These are phyloP conservation scores for Chelon labrosus DNA, from an alignment of 2,797 vertebrate species.

Conservation along the genomic window DNA sequence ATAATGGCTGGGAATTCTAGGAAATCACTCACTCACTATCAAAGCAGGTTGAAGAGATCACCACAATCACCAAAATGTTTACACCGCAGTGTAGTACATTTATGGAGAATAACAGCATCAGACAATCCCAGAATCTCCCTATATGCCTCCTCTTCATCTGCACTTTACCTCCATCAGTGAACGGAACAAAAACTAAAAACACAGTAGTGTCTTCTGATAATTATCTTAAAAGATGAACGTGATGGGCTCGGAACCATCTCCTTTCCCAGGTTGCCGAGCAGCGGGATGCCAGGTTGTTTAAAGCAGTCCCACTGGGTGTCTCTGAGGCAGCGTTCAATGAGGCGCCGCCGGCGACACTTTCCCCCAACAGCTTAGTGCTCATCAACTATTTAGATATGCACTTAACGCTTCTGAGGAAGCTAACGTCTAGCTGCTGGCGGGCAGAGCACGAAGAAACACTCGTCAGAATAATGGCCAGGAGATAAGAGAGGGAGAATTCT, in stretches of 20 bases:
- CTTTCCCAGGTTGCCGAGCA: conserved; percentile 70
- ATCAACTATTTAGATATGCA: conserved; percentile 88
- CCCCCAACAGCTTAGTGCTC: conserved; percentile 84
- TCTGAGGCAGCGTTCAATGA: conserved; percentile 78
- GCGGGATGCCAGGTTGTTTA: conserved; percentile 77
- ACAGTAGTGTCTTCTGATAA: conserved; percentile 61
- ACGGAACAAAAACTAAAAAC: conserved; percentile 55
- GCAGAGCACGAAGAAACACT: conserved; percentile 51
- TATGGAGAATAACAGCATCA: not conserved
- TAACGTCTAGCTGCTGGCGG: conserved; percentile 66
- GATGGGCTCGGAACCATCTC: conserved; percentile 67
- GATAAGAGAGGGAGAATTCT: conserved; percentile 14
- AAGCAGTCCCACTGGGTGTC: conserved; percentile 83
- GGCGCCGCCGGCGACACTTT: conserved; percentile 81
- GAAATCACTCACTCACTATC: not conserved
- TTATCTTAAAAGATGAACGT: conserved; percentile 67
- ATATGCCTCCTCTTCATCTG: conserved; percentile 23
- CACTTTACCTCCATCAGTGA: conserved; percentile 41
- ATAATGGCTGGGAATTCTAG: conserved; percentile 12
- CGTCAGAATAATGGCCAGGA: conserved; percentile 37
- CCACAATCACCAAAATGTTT: conserved; percentile 15
- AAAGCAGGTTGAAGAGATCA: conserved; percentile 4
- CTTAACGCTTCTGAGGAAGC: conserved; percentile 82
- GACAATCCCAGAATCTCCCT: conserved; percentile 13
- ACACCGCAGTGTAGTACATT: not conserved